phyloP scores from a whole-genome alignment of 2,888 invertebrate species.

The Lasioglossum marginatum region DNA sequence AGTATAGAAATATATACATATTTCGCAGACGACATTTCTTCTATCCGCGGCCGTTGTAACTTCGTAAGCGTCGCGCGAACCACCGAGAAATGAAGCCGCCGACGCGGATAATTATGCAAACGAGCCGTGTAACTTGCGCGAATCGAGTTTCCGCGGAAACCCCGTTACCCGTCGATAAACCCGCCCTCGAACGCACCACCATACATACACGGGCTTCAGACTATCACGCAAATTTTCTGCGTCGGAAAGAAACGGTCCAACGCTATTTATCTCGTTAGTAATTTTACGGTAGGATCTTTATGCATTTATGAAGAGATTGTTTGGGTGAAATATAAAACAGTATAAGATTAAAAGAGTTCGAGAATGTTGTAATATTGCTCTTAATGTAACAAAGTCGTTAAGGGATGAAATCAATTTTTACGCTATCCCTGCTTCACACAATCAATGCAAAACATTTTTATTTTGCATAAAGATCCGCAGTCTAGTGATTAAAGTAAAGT shows the following conservation, averaged over 20 bases:
- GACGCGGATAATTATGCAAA: constrained; percentile 39
- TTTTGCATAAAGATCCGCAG: no score
- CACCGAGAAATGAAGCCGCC: constrained; percentile 23
- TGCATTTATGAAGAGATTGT: no score
- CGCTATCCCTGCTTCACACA: no score
- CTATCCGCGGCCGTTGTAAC: background rate
- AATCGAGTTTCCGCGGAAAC: constrained; percentile 5
- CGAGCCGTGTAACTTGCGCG: constrained; percentile 18
- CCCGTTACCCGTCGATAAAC: background rate
- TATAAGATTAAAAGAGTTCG: no score
- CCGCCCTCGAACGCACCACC: background rate
- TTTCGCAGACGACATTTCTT: constrained; percentile 4
- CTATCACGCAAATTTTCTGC: background rate
- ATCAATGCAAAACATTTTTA: no score
- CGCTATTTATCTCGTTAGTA: no score
- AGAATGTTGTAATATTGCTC: no score
- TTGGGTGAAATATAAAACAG: no score
- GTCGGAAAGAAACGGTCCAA: background rate
- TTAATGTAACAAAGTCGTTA: no score
- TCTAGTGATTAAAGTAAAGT: no score
- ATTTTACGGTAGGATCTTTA: no score
- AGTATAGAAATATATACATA: constrained; percentile 10
- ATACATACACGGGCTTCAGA: background rate
- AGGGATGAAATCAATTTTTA: no score
- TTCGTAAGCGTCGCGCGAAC: background rate